Evolutionary conservation across 2,113 vertebrate species (phyloP).

Genomic region (Bubalus kerabau): DNA sequence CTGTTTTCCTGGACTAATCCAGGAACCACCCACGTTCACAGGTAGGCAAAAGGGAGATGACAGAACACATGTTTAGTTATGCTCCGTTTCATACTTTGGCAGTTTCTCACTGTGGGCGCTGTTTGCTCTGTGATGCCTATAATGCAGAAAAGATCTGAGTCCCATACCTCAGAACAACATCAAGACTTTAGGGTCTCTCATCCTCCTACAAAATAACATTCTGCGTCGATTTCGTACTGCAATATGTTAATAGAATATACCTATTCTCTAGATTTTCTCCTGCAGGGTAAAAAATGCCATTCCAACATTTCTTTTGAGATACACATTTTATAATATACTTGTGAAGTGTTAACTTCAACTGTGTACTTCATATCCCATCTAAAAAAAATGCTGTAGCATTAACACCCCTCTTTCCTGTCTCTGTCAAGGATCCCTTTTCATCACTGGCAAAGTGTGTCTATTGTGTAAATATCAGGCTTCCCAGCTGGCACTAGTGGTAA

Average conservation of each 20-base stretch:
- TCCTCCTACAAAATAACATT: neutral
- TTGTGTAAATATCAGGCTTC: neutral
- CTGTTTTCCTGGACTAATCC: neutral
- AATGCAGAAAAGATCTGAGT: neutral
- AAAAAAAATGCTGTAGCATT: neutral
- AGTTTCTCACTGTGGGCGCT: neutral
- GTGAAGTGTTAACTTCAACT: neutral
- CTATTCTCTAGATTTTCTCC: neutral
- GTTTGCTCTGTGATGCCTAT: neutral
- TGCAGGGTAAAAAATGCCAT: neutral
- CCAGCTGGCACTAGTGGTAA: neutral
- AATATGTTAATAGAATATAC: neutral
- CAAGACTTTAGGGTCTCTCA: neutral
- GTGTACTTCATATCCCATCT: neutral
- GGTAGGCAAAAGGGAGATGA: neutral
- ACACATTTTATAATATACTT: neutral
- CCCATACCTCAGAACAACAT: neutral
- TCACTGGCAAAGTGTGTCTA: neutral
- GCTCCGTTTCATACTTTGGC: neutral
- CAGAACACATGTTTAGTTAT: neutral
- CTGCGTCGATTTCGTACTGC: fast-evolving
- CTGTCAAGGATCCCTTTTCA: neutral
- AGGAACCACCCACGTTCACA: neutral
- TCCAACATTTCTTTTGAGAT: neutral
- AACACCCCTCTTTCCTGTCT: neutral